Base-by-base conservation (phyloP, 2,888 invertebrate species). In the Prenolepis imparis region DNA sequence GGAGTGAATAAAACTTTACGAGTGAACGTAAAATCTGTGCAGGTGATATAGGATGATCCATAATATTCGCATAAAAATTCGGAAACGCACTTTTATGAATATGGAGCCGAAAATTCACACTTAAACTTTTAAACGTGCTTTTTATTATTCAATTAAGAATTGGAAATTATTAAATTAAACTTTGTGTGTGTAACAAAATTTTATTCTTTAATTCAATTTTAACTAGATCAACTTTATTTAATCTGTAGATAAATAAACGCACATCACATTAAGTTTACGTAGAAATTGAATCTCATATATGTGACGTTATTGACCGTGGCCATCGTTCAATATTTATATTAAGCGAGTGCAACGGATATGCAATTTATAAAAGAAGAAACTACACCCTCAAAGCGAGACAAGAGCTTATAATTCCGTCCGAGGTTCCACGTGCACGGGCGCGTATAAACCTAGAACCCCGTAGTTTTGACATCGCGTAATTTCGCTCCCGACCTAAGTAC, bases 401-500 rank as follows among this genome's bases (percentile, higher is more conserved):
- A 72, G 39, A 32, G 82, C 66, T 63, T 36, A 57, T 77, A 77
- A 75, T 61, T 70, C 78, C 72, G 32, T 1, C 36, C 28, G 70
- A 44, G 36, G 32, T 66, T 44, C 55, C 73, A 18, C 59, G 64
- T 67, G 68, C 36, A 68, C 59, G 32, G 18, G 59, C 55, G 28
- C 36, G 70, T 70, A 70, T 44, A 70, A 78, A 73, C 59, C 61
- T 57, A 86, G 70, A 48, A 52, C 66, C 28, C 52, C 28, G 28
- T 28, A 1, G 74, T 52, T 77, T 63, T 11, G 41, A 1, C 55
- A 28, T 48, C 66, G 68, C 81, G 84, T 86, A 84, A 84, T 87
- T 84, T 72, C 63, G 57, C 59, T 61, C 48, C 67, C 32, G 59
- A 84, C 68, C 68, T 81, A 85, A 82, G 80, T 89, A 63, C 73